Percentiles rank a stretch among this genome's conserved stretches.
These are phyloP conservation scores for Cyprinodon diabolis DNA, from an alignment of 2,797 vertebrate species.

Conservation along the genomic window DNA sequence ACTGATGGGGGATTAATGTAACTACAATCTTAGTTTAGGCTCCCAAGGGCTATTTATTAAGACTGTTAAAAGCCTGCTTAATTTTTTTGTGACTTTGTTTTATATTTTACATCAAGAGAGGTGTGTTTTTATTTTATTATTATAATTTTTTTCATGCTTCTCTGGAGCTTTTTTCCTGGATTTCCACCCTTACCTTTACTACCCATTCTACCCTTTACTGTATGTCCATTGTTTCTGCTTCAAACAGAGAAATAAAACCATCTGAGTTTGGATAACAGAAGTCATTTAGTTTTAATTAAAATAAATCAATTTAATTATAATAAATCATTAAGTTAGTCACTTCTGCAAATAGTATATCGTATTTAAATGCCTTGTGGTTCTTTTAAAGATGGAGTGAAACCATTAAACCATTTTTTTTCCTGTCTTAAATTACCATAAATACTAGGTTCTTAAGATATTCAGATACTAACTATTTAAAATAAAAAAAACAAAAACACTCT, in stretches of 20 bases:
- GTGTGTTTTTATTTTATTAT: neutral
- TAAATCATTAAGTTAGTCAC: neutral
- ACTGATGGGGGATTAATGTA: neutral
- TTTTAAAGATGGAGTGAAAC: neutral
- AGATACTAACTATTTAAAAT: no score
- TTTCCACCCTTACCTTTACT: no score
- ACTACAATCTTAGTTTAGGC: neutral
- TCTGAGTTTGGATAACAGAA: neutral
- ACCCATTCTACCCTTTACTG: neutral
- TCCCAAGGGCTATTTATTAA: neutral
- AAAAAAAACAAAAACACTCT: no score
- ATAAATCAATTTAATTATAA: no score
- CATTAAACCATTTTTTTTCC: no score
- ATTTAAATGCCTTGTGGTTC: constrained; percentile 8
- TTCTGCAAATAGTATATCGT: neutral
- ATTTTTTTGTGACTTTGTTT: neutral
- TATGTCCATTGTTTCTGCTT: neutral
- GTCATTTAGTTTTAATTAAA: no score
- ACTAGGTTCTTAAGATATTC: no score
- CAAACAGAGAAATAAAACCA: neutral
- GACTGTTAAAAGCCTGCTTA: neutral
- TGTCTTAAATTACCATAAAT: no score
- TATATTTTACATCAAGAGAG: neutral
- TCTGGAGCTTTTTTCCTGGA: neutral
- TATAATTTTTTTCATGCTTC: neutral